A percentile compares a stretch with the other conserved stretches of the same genome.
These are phyloP conservation scores for Hippocampus abdominalis DNA, from an alignment of 2,113 vertebrate genomes.

Conservation along the genomic window DNA sequence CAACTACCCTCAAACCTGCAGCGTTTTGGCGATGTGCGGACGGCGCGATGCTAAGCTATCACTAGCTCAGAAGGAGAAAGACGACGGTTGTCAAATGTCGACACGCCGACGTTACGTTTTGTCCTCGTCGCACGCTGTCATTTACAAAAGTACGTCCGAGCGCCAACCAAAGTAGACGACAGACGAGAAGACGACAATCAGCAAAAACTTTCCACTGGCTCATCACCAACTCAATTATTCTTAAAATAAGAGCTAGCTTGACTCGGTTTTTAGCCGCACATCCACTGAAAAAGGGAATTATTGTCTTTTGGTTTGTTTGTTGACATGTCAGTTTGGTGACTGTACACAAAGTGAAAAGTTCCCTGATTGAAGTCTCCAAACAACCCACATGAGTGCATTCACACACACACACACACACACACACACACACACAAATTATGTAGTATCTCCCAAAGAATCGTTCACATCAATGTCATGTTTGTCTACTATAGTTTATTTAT, in stretches of 20 bases:
- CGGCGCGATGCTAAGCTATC: neutral
- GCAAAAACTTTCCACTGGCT: neutral
- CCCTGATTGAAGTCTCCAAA: neutral
- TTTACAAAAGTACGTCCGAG: neutral
- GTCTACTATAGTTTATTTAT: constrained; percentile 23
- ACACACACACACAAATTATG: neutral
- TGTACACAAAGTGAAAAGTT: neutral
- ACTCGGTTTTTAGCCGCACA: neutral
- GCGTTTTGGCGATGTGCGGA: neutral
- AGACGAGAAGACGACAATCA: constrained; percentile 1
- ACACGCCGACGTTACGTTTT: neutral
- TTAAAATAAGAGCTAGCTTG: neutral
- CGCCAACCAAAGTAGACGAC: neutral
- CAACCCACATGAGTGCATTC: neutral
- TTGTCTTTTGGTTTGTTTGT: neutral
- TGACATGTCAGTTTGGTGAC: neutral
- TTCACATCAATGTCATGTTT: constrained; percentile 4
- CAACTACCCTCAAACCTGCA: neutral
- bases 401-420: neutral
- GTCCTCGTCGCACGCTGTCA: neutral
- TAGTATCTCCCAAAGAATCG: neutral
- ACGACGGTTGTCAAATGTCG: neutral
- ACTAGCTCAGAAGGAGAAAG: neutral
- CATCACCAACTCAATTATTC: neutral
- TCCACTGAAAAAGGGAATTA: neutral